Percentiles rank a stretch among this genome's conserved stretches.
Conservation (phyloP, 1,140 invertebrate genomes). For the Drosophila tristis region DNA sequence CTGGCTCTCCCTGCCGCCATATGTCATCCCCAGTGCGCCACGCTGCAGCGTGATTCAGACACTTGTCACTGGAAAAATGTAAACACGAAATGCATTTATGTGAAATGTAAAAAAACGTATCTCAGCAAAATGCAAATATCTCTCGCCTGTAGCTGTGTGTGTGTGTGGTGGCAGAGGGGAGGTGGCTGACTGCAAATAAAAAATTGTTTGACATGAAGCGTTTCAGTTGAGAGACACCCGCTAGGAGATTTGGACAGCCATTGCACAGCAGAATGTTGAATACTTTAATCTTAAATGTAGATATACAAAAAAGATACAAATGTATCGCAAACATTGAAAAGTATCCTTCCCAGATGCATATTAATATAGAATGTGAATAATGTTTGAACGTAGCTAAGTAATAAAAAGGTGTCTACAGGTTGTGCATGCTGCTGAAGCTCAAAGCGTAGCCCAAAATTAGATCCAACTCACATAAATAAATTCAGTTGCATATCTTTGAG, state of each 20-base stretch:
- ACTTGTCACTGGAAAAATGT: slow-evolving; percentile 82
- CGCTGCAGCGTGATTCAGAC: slow-evolving; percentile 73
- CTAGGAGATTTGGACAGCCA: slow-evolving; percentile 5
- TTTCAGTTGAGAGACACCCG: slow-evolving; percentile 32
- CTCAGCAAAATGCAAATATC: slow-evolving; percentile 46
- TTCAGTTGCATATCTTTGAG: too few species aligned
- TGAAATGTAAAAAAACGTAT: slow-evolving; percentile 58
- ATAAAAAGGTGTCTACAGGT: too few species aligned
- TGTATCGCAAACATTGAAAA: neutral
- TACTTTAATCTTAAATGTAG: neutral
- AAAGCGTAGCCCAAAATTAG: too few species aligned
- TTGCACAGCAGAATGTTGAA: slow-evolving; percentile 30
- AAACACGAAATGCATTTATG: slow-evolving; percentile 82
- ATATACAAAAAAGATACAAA: neutral
- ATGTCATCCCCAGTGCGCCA: slow-evolving; percentile 61
- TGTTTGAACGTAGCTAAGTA: too few species aligned
- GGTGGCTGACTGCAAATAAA: slow-evolving; percentile 34
- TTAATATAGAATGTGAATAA: too few species aligned
- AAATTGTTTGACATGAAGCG: slow-evolving; percentile 46
- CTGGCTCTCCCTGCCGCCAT: slow-evolving; percentile 72
- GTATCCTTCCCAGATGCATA: too few species aligned
- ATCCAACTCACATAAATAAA: too few species aligned
- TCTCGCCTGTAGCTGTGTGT: slow-evolving; percentile 3
- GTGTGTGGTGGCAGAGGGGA: neutral
- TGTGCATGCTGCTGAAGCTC: too few species aligned